Percentiles rank a stretch among this genome's conserved stretches.
Evolutionary conservation across 2,888 invertebrate genomes (phyloP).

Genomic region (Halictus ligatus): DNA sequence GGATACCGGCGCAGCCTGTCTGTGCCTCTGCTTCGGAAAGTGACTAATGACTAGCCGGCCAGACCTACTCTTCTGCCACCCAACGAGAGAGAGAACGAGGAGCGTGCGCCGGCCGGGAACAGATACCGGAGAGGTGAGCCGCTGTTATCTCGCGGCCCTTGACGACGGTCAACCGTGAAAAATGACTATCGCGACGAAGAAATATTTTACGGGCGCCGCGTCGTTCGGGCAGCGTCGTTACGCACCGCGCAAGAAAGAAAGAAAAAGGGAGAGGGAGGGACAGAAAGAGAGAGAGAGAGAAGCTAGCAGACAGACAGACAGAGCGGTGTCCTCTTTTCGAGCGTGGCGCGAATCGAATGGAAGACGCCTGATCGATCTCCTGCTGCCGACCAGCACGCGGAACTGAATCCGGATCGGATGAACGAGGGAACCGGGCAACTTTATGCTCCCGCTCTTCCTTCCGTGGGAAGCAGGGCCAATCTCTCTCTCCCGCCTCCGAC

Average conservation of each 20-base stretch:
- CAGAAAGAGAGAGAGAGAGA: background rate
- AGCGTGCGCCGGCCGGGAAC: conserved; percentile 56
- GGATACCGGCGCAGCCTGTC: conserved; percentile 81
- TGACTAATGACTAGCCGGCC: conserved; percentile 83
- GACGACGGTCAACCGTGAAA: conserved; percentile 80
- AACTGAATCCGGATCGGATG: conserved; percentile 69
- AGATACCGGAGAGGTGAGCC: conserved; percentile 72
- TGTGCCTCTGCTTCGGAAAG: conserved; percentile 84
- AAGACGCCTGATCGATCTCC: conserved; percentile 61
- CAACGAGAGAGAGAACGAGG: conserved; percentile 74
- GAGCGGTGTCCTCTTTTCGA: conserved; percentile 23
- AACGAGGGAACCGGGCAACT: conserved; percentile 65
- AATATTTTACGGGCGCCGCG: conserved; percentile 72
- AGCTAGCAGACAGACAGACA: background rate
- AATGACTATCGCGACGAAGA: conserved; percentile 79
- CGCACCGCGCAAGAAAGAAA: conserved; percentile 21
- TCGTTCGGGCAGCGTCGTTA: conserved; percentile 46
- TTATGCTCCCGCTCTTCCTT: conserved; percentile 62
- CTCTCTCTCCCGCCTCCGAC: conserved; percentile 32
- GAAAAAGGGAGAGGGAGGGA: background rate
- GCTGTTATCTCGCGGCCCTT: conserved; percentile 75
- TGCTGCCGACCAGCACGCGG: conserved; percentile 60
- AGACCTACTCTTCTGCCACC: conserved; percentile 80
- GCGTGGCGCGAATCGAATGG: conserved; percentile 56
- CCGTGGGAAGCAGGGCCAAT: conserved; percentile 66